Conservation (phyloP, 2,797 vertebrate genomes). For the Cossypha caffra region DNA sequence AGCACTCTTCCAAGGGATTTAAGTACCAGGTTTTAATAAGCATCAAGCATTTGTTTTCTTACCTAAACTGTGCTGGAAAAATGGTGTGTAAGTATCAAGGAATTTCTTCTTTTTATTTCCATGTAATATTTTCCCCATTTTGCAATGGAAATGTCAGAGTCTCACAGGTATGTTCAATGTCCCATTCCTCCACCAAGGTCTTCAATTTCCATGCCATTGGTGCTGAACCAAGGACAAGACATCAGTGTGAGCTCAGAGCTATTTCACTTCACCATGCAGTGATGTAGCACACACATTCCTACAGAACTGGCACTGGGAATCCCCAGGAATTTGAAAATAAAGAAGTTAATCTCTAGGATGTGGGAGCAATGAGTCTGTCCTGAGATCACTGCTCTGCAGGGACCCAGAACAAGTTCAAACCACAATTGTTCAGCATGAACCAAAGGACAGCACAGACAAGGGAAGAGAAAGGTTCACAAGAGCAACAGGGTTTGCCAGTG, state of each 20-base stretch:
- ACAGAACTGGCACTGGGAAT: background rate
- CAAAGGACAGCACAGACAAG: background rate
- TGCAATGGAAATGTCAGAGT: background rate
- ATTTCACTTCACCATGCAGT: rapidly evolving
- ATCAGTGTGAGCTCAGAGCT: background rate
- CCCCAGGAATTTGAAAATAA: background rate
- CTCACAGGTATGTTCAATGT: background rate
- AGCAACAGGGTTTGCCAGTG: background rate
- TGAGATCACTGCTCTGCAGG: background rate
- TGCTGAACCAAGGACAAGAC: background rate
- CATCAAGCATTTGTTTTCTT: background rate
- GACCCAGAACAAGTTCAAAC: background rate
- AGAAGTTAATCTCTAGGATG: background rate
- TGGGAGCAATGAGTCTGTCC: background rate
- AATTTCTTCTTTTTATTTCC: background rate
- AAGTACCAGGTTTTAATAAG: background rate
- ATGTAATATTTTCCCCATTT: background rate
- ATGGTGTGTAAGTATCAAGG: background rate
- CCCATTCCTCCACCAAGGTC: rapidly evolving
- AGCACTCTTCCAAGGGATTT: background rate
- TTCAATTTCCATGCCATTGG: background rate
- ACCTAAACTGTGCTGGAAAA: background rate
- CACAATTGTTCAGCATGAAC: rapidly evolving
- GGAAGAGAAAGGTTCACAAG: background rate
- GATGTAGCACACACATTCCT: background rate